These are phyloP conservation scores for Steinernema hermaphroditum DNA, from an alignment of 2,888 invertebrate genomes.

Conservation along the genomic window DNA sequence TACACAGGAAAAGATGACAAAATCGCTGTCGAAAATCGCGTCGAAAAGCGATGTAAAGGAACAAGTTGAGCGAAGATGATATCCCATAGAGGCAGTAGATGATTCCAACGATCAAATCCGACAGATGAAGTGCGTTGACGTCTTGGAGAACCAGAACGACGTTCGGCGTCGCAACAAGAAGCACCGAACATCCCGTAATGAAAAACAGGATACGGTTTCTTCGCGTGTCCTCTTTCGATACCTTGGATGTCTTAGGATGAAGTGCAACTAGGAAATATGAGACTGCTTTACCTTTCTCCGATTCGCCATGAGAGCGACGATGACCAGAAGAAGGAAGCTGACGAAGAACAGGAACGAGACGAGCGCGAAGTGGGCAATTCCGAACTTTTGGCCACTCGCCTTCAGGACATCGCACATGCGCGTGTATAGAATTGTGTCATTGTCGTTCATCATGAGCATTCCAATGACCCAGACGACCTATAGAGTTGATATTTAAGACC, in stretches of 20 bases:
- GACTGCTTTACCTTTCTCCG: not conserved
- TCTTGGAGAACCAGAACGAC: slow-evolving; percentile 19
- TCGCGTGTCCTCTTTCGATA: not conserved
- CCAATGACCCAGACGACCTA: slow-evolving; percentile 4
- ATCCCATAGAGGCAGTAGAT: slow-evolving; percentile 7
- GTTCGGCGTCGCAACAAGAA: slow-evolving; percentile 14
- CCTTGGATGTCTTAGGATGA: not conserved
- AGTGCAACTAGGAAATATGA: not conserved
- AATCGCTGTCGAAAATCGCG: slow-evolving; percentile 4
- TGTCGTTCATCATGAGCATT: slow-evolving; percentile 6
- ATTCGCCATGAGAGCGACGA: slow-evolving; percentile 6
- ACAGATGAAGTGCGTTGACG: not conserved
- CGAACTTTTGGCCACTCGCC: slow-evolving; percentile 11
- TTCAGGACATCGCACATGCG: slow-evolving; percentile 13
- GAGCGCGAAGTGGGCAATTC: not conserved
- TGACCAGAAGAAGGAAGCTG: not conserved
- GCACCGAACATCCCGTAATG: slow-evolving; percentile 9
- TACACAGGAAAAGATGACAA: slow-evolving; percentile 13
- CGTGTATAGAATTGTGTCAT: not conserved
- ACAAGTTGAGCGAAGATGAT: not conserved
- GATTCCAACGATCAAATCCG: slow-evolving; percentile 3
- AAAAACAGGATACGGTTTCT: not conserved
- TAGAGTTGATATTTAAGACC: not conserved
- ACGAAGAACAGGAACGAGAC: slow-evolving; percentile 11
- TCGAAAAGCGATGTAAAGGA: slow-evolving; percentile 18